Evolutionary conservation across 2,888 invertebrate genomes (phyloP).

Genomic region (Idaea dimidiata): DNA sequence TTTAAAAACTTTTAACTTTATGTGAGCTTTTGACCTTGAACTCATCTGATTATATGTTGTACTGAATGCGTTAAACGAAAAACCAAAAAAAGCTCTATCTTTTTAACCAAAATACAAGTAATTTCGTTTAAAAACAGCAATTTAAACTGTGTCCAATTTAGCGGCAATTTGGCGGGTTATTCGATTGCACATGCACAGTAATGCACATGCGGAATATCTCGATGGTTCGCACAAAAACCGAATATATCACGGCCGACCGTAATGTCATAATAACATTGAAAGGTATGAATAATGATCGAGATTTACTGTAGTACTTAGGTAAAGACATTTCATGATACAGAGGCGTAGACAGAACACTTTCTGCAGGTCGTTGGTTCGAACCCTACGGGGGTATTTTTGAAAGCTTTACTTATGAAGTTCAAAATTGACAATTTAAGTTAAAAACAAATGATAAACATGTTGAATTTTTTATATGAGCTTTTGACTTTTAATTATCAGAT

Average conservation of each 20-base stretch:
- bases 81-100: conserved; percentile 36
- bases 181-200: conserved; percentile 33
- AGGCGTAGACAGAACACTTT: background rate
- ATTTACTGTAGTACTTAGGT: conserved; percentile 39
- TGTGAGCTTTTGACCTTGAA: no score
- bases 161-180: conserved; percentile 64
- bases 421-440: no score
- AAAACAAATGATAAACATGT: no score
- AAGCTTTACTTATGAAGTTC: no score
- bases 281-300: conserved; percentile 51
- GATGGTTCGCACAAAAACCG: conserved; percentile 48
- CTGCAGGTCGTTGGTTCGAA: no score
- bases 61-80: conserved; percentile 21
- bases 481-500: no score
- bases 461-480: no score
- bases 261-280: conserved; percentile 53
- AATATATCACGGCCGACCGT: conserved; percentile 34
- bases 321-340: background rate
- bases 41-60: background rate
- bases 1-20: no score
- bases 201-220: no score
- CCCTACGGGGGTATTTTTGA: no score
- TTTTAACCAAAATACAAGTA: background rate
- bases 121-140: conserved; percentile 40
- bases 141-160: conserved; percentile 65